Base-by-base conservation (phyloP, 2,888 invertebrate species). In the Nomada fabriciana region DNA sequence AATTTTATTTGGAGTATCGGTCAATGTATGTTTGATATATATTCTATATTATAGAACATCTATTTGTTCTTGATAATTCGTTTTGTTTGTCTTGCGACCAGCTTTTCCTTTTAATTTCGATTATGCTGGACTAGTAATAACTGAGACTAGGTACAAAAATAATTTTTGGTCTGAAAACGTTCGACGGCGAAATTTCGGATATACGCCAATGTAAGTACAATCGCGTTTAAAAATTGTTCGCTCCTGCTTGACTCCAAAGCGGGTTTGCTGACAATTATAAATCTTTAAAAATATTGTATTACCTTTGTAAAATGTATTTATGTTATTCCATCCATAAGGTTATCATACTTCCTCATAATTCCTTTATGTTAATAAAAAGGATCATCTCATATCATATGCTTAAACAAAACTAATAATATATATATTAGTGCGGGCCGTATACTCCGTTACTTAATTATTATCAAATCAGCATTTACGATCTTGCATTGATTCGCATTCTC, bases 201-300 rank as follows among this genome's bases (percentile, higher is more conserved):
- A 36, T 82, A 77, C 83, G 77, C 83, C 83, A 75, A 82, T 82
- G 83, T 60, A 72, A 7, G 83, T 82, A 83, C 82, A 83, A 75
- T 82, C 82, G 68, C 59, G 64, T 71, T 74, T 52, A 74, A 83
- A 82, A 82, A 77, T 76, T 55, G 59, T 42, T 25, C 43, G 25
- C 69, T 47, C 11, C 13, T 57, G 55, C 2, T 52, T n/a, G 59
- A n/a, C 3, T 1, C 18, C n/a, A n/a, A 25, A 18, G 47, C 50
- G 15, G 70, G 36, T 15, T 15, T 25, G 2, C 2, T 18, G 15
- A 63, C 47, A 10, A 36, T 36, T 18, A 50, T 2, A 29, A 23
- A 1, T 20, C 11, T 18, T 20, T 5, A 23, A 18, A 0, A 13
- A 10, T 23, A 3, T 23, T 23, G 18, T n/a, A 15, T 47, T 10